Evolutionary conservation across 2,113 vertebrate genomes (phyloP).

Genomic region (Conger conger): DNA sequence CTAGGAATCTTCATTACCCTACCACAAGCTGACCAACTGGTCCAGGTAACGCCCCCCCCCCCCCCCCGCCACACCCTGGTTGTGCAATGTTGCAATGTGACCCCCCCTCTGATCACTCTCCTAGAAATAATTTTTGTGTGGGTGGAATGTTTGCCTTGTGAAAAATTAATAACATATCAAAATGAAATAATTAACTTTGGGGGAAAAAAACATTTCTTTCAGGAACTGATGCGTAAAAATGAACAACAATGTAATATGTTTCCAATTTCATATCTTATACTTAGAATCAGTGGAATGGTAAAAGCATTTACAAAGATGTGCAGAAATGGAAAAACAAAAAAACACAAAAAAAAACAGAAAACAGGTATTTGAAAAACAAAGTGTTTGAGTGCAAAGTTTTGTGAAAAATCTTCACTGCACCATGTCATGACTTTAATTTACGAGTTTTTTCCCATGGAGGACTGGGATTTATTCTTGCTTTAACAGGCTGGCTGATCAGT

Average conservation of each 20-base stretch:
- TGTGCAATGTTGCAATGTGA: no score
- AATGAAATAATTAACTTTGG: not conserved
- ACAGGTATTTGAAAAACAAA: not conserved
- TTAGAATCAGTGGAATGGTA: not conserved
- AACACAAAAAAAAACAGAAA: not conserved
- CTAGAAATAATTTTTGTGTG: no score
- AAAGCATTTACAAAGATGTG: not conserved
- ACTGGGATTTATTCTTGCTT: not conserved
- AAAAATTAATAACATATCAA: not conserved
- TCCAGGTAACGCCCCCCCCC: no score
- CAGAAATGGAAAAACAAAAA: not conserved
- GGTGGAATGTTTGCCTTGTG: no score
- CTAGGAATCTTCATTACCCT: no score
- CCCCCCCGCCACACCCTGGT: no score
- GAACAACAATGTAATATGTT: not conserved
- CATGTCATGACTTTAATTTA: not conserved
- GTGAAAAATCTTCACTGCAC: not conserved
- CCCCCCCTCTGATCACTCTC: no score
- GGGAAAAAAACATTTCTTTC: not conserved
- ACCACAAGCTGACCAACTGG: no score
- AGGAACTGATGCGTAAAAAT: not conserved
- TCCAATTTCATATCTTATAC: not conserved
- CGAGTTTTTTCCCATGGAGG: not conserved
- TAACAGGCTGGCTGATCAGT: not conserved
- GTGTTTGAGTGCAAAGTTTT: not conserved